Base-by-base conservation (phyloP, 2,888 invertebrate genomes). In the Polyommatus icarus region DNA sequence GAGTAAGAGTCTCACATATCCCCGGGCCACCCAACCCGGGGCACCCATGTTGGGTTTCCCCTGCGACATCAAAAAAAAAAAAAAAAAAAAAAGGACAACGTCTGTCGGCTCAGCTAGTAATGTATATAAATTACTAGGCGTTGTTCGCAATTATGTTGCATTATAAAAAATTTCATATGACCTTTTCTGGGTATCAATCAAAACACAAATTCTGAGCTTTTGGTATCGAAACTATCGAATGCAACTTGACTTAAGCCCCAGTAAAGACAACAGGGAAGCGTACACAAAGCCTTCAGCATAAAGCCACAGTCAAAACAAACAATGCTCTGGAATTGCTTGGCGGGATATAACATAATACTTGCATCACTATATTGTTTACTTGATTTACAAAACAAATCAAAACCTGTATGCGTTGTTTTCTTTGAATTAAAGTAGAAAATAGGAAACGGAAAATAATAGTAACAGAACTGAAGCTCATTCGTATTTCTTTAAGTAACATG, bases 251-350 rank as follows among this genome's bases (percentile, higher is more conserved):
- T 15, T 50, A 54, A 54, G 54, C 18, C 54, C 54, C 61, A 24
- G 24, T 24, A 61, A 61, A 61, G 61, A 20, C 61, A 61, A 61
- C 61, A 24, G 10, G 61, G 61, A 10, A 10, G 12, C 29, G 15
- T 29, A 15, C 6, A 15, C 15, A 29, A 29, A 29, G 67, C 67
- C 6, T 67, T 29, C 29, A 59, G 20, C 59, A 67, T 61, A 61
- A 67, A 67, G 24, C 67, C 67, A 67, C 24, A 67, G 67, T 67
- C 29, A 29, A 67, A 67, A 67, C 67, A 67, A 67, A 67, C 67
- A 67, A 67, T 1, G 67, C 15, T 29, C 67, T 67, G 67, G 24
- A 67, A 67, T 67, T 67, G 61, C 61, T 29, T 29, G 61, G 20
- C 3, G 20, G 10, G 20, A 67, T 15, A 32, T 6, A 67, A 8